Evolutionary conservation across 2,888 invertebrate genomes (phyloP).

Genomic region (Pristionchus maxplancki): DNA sequence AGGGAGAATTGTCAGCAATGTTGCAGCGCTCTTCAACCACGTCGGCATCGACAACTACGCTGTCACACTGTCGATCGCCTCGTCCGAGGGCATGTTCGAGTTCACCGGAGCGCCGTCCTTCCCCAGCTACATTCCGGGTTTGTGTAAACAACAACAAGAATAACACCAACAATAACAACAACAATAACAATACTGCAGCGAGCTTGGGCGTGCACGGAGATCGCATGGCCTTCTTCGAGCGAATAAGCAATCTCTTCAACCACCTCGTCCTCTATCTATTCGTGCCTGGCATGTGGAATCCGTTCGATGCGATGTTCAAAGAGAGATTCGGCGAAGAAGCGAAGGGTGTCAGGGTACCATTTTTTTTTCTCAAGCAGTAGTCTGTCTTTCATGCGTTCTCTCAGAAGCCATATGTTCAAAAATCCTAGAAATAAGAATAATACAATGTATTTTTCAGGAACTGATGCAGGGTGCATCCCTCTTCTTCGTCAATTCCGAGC

Average conservation of each 20-base stretch:
- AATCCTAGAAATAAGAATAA: too few relatives aligned
- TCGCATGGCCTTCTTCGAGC: constrained; percentile 43
- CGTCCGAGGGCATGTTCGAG: constrained; percentile 38
- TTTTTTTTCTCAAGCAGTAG: too few relatives aligned
- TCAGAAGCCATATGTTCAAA: too few relatives aligned
- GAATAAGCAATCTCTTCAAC: constrained; percentile 20
- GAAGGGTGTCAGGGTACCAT: not conserved
- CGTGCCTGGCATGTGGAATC: not conserved
- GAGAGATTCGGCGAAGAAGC: not conserved
- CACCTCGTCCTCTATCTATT: not conserved
- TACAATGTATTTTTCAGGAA: not conserved
- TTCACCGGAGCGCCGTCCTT: constrained; percentile 34
- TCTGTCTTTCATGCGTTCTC: too few relatives aligned
- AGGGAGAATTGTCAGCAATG: too few relatives aligned
- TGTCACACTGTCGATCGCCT: not conserved
- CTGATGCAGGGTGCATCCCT: not conserved
- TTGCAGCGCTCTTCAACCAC: constrained; percentile 26
- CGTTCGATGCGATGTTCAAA: constrained; percentile 8
- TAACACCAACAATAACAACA: not conserved
- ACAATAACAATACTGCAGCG: not conserved
- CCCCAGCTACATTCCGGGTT: constrained; percentile 43
- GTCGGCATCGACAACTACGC: constrained; percentile 27
- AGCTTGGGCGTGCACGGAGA: not conserved
- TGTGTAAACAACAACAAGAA: not conserved
- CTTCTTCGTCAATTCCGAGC: constrained; percentile 46